These are phyloP conservation scores for Papilio xuthus DNA, from an alignment of 1,140 invertebrate species.

Conservation along the genomic window DNA sequence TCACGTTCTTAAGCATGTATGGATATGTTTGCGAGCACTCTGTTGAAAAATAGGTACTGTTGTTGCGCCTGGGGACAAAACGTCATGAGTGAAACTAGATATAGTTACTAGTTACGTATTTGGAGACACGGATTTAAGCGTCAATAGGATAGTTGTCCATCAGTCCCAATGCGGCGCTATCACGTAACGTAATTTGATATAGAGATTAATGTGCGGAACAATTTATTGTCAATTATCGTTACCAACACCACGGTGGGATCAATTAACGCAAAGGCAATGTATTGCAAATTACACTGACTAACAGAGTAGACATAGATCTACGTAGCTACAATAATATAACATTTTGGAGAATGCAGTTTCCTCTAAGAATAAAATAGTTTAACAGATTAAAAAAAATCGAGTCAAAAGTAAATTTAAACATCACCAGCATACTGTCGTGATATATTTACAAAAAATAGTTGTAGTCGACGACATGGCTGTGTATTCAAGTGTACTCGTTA, in stretches of 20 bases:
- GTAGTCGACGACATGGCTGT: background rate
- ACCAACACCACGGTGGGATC: constrained; percentile 67
- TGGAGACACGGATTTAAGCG: constrained; percentile 1
- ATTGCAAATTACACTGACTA: constrained; percentile 77
- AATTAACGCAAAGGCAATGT: constrained; percentile 74
- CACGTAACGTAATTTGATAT: constrained; percentile 69
- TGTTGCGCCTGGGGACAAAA: background rate
- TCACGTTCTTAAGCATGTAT: constrained; percentile 67
- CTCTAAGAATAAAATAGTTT: no score
- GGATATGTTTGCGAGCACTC: constrained; percentile 61
- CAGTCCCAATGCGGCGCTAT: constrained; percentile 51
- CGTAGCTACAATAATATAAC: constrained; percentile 55
- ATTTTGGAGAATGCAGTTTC: constrained; percentile 55
- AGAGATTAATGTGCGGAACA: constrained; percentile 76
- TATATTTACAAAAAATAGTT: background rate
- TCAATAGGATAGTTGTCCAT: constrained; percentile 4
- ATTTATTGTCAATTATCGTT: constrained; percentile 79
- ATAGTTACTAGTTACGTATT: background rate
- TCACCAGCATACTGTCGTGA: background rate
- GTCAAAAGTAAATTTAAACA: background rate
- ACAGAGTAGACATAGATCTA: constrained; percentile 56
- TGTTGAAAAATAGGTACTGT: constrained; percentile 51
- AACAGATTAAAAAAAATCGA: no score
- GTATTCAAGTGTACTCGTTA: constrained; percentile 23
- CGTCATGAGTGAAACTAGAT: background rate